Percentiles rank a stretch among this genome's conserved stretches.
phyloP scores from a whole-genome alignment of 2,113 vertebrate species.

The Alectura lathami region DNA sequence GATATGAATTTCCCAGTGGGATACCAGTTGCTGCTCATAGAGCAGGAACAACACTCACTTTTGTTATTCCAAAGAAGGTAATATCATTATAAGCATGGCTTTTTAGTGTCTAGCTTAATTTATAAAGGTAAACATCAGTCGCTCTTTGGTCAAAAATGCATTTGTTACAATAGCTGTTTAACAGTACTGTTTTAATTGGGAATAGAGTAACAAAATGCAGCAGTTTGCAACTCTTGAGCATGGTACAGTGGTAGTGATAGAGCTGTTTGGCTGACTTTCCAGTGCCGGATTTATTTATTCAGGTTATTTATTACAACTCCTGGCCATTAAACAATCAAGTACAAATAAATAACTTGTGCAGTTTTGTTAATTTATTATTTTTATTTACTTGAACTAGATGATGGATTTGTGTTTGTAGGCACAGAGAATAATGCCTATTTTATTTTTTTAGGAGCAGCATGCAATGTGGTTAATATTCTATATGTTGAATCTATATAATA shows the following conservation, averaged over 20 bases:
- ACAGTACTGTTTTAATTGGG: neutral
- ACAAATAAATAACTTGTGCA: neutral
- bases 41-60: neutral
- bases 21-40: neutral
- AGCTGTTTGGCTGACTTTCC: neutral
- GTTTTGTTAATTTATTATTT: neutral
- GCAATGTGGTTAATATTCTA: neutral
- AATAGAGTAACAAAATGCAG: neutral
- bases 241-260: neutral
- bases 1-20: neutral
- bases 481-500: neutral
- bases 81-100: neutral
- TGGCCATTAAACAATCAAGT: neutral
- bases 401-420: neutral
- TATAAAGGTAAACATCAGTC: neutral
- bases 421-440: neutral
- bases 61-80: neutral
- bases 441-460: neutral
- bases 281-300: neutral
- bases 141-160: neutral
- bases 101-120: neutral
- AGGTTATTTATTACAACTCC: neutral
- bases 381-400: neutral
- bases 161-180: neutral
- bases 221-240: neutral